Base-by-base conservation (phyloP, 2,797 vertebrate species). In the Pipistrellus pipistrellus region DNA sequence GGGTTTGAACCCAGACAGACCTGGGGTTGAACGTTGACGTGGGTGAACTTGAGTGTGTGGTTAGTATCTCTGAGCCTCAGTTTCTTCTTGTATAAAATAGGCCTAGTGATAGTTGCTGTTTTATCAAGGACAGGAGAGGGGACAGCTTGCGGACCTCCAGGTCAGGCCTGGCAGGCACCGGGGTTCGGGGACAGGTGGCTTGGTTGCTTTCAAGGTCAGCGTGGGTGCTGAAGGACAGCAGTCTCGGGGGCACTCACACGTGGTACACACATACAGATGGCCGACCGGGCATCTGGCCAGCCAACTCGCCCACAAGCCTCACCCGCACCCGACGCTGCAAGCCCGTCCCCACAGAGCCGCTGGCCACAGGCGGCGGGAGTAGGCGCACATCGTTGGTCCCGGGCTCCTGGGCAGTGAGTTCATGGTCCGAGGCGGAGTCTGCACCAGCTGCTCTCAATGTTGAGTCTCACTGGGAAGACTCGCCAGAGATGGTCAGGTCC, bases 201-300 rank as follows among this genome's bases (percentile, higher is more conserved):
- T 0, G 0, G n/a, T 25, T 44, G n/a, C 13, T 72, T 89, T 92
- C 59, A 1, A n/a, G 48, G 2, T 18, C 62, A 23, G 59, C 14
- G 3, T 76, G 21, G 12, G 23, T n/a, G 53, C 62, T 44, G 87
- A 35, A 7, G 38, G 32, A 4, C 30, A 17, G 13, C 4, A 30
- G 32, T 41, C 35, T 38, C 13, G 23, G 48, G 27, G 51, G 32
- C 53, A 0, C 25, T 57, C 53, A 66, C 30, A 41, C 27, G 0
- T 32, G 32, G 6, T 38, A 11, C 6, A 12, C 4, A 21, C 38
- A 4, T 11, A 27, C 48, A 23, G 62, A 32, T 11, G n/a, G 51
- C 18, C 3, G 27, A 27, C 11, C 6, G 8, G 8, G 25, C 25
- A 17, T 41, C 38, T 59, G 48, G 51, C n/a, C 57, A 10, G 3